Conservation (phyloP, 2,113 vertebrate genomes). For the Chunga burmeisteri region DNA sequence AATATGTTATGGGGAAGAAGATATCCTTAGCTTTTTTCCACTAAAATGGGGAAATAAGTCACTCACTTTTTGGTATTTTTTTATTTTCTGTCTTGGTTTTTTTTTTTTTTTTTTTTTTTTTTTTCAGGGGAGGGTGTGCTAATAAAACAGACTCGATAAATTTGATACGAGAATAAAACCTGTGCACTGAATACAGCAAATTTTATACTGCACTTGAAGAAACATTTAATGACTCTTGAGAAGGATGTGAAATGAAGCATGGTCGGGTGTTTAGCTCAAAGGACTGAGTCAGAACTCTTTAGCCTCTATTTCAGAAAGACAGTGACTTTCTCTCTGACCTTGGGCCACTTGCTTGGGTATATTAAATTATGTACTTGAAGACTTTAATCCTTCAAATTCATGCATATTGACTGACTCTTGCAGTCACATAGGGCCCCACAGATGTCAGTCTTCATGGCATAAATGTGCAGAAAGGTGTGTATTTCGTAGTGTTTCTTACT, state of each 20-base stretch:
- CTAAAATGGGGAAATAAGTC: not conserved
- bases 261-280: not conserved
- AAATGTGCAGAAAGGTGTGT: not conserved
- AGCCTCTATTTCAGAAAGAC: not conserved
- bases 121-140: rapidly evolving
- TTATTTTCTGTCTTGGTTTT: not conserved
- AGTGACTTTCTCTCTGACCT: slow-evolving; percentile 8
- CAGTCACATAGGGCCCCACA: not conserved
- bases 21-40: not conserved
- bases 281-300: not conserved
- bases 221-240: not conserved
- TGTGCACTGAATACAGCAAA: not conserved
- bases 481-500: not conserved
- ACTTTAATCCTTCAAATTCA: not conserved
- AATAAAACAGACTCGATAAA: not conserved
- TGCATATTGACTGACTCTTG: not conserved
- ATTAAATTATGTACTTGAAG: not conserved
- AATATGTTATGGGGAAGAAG: not conserved
- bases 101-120: not conserved
- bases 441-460: rapidly evolving
- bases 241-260: not conserved
- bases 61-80: not conserved
- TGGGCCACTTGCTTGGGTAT: not conserved
- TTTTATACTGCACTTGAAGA: not conserved
- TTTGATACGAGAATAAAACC: not conserved